A percentile compares a stretch with the other conserved stretches of the same genome.
Evolutionary conservation across 2,113 vertebrate genomes (phyloP).

Genomic region (Indri indri): DNA sequence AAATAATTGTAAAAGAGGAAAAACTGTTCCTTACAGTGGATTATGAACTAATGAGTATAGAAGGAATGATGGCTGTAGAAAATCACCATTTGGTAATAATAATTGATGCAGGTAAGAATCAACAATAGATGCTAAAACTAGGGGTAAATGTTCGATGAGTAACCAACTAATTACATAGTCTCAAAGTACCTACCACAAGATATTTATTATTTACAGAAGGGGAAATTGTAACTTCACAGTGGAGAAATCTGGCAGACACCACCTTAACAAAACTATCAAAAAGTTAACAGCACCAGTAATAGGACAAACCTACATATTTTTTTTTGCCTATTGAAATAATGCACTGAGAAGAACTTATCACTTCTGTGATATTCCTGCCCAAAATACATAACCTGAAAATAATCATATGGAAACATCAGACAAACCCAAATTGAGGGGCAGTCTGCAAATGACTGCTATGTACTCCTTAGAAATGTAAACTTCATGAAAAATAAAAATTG

Average conservation of each 20-base stretch:
- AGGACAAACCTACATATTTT: not conserved
- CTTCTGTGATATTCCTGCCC: not conserved
- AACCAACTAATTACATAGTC: not conserved
- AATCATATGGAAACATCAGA: not conserved
- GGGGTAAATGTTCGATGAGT: not conserved
- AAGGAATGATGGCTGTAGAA: not conserved
- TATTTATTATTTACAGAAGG: constrained; percentile 10
- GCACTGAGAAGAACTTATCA: not conserved
- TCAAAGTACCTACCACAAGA: not conserved
- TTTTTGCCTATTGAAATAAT: not conserved
- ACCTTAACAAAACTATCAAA: not conserved
- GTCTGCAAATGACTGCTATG: not conserved
- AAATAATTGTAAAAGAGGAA: not conserved
- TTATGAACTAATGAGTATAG: not conserved
- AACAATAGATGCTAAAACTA: not conserved
- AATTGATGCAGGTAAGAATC: not conserved
- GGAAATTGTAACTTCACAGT: not conserved
- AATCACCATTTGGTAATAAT: constrained; percentile 6
- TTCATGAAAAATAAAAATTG: not conserved
- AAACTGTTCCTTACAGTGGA: not conserved
- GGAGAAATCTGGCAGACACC: not conserved
- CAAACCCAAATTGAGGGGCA: not conserved
- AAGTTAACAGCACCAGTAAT: not conserved
- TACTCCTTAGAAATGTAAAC: not conserved
- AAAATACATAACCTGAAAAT: not conserved